These are phyloP conservation scores for Chlorodrepanis virens DNA, from an alignment of 2,113 vertebrate species.

Conservation along the genomic window DNA sequence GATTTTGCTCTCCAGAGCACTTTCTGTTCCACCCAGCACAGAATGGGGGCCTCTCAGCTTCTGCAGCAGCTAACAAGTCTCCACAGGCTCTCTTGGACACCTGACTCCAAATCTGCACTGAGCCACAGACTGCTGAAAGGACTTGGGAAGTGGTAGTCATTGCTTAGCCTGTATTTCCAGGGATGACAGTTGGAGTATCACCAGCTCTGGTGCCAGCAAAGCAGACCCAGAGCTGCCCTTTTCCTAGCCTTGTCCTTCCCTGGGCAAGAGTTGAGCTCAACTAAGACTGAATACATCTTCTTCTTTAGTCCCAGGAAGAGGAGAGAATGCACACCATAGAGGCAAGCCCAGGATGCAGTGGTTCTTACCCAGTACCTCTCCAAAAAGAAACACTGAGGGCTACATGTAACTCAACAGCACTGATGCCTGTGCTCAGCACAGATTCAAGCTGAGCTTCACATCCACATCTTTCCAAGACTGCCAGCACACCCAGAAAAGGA, in stretches of 20 bases:
- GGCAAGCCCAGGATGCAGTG: background rate
- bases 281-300: background rate
- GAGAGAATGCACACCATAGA: background rate
- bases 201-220: background rate
- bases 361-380: background rate
- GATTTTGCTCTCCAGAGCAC: background rate
- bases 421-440: background rate
- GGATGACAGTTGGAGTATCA: background rate
- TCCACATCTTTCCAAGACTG: background rate
- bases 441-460: background rate
- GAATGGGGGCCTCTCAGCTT: background rate
- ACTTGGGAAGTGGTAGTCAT: background rate
- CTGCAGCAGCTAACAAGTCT: background rate
- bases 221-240: background rate
- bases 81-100: background rate
- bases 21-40: background rate
- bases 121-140: background rate
- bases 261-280: background rate
- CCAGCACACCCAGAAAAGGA: background rate
- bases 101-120: background rate
- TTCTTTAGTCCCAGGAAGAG: background rate
- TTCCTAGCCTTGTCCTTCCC: background rate
- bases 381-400: background rate
- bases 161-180: background rate
- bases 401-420: background rate